These are phyloP conservation scores for Eurystomus glaucurus DNA, from an alignment of 2,797 vertebrate genomes.

Conservation along the genomic window DNA sequence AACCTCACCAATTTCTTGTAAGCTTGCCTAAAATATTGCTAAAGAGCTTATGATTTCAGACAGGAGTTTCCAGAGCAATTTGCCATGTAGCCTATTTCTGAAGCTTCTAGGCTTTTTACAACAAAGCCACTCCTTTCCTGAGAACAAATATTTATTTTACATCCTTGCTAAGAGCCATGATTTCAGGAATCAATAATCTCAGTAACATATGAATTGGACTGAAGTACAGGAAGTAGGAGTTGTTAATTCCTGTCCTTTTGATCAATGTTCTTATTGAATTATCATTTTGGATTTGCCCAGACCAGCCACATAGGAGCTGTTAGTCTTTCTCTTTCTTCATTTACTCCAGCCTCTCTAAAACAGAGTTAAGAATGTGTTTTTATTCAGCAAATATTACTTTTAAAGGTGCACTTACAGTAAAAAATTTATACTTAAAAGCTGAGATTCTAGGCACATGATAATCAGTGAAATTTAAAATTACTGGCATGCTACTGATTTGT, in stretches of 20 bases:
- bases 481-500: background rate
- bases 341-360: background rate
- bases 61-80: background rate
- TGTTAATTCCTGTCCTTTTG: constrained; percentile 2
- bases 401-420: background rate
- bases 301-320: background rate
- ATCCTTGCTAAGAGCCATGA: background rate
- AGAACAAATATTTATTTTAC: constrained; percentile 25
- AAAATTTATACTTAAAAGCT: background rate
- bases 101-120: background rate
- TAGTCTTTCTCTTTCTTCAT: background rate
- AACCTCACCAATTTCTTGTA: background rate
- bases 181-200: background rate
- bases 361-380: background rate
- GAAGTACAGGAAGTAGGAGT: background rate
- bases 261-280: constrained; percentile 3
- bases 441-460: background rate
- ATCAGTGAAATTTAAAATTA: constrained; percentile 27
- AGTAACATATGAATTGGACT: background rate
- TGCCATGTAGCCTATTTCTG: background rate
- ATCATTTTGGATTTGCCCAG: background rate
- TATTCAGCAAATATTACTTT: background rate
- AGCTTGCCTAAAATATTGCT: background rate
- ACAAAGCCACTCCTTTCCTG: background rate
- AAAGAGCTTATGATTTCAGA: background rate